Conservation (phyloP, 2,113 vertebrate species). For the Dromiciops gliroides region DNA sequence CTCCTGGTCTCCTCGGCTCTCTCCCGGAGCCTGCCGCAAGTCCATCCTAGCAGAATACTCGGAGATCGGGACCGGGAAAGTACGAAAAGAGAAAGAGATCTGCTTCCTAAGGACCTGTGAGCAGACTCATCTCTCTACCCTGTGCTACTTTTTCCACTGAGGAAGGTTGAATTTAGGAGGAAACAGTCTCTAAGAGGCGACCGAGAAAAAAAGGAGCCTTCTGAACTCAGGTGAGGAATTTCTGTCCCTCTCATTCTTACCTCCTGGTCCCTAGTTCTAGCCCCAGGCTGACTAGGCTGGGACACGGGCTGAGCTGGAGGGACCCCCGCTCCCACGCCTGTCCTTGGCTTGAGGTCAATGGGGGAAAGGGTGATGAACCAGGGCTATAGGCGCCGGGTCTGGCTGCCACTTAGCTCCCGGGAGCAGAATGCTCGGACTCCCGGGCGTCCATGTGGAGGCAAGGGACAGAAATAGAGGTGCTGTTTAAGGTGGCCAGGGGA, state of each 20-base stretch:
- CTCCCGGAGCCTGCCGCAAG: constrained; percentile 6
- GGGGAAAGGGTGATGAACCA: constrained; percentile 38
- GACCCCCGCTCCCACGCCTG: constrained; percentile 59
- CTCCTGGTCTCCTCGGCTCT: constrained; percentile 37
- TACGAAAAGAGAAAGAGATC: constrained; percentile 27
- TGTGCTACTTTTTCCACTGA: constrained; percentile 62
- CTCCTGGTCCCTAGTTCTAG: neutral
- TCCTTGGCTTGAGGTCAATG: constrained; percentile 85
- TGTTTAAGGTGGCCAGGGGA: neutral
- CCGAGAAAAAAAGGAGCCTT: neutral
- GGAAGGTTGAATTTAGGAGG: constrained; percentile 49
- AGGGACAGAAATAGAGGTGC: neutral
- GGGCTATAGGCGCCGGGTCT: neutral
- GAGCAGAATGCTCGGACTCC: constrained; percentile 1
- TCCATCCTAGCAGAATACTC: constrained; percentile 34
- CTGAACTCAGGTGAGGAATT: constrained; percentile 79
- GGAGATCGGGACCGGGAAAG: neutral
- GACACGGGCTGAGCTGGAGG: neutral
- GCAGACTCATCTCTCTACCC: constrained; percentile 35
- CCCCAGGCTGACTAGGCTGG: neutral
- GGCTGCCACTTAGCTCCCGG: neutral
- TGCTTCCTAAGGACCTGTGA: neutral
- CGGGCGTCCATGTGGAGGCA: neutral
- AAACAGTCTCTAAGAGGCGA: neutral
- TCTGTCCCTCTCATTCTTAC: neutral